Evolutionary conservation across 2,113 vertebrate species (phyloP).

Genomic region (Chrysochloris asiatica): DNA sequence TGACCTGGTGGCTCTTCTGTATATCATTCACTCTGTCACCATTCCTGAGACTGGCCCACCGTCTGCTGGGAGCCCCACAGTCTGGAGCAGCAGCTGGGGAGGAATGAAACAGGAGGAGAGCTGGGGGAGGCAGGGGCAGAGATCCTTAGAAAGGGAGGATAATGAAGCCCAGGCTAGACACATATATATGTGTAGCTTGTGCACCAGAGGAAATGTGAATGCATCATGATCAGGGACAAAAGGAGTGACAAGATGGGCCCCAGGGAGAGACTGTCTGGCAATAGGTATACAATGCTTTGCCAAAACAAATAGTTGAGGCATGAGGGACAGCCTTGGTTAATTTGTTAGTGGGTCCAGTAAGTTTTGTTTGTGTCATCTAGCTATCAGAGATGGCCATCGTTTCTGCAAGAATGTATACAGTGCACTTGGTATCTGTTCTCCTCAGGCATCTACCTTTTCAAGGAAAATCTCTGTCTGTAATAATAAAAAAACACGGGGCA

Average conservation of each 20-base stretch:
- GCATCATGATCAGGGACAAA: background rate
- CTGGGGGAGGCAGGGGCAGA: slow-evolving; percentile 30
- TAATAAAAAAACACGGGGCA: background rate
- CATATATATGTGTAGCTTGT: background rate
- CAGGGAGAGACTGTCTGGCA: background rate
- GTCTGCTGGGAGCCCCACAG: background rate
- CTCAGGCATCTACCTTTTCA: background rate
- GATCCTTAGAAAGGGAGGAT: background rate
- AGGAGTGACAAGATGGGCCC: background rate
- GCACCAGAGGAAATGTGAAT: background rate
- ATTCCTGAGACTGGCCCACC: background rate
- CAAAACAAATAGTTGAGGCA: background rate
- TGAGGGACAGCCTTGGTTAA: background rate
- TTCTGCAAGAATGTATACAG: background rate
- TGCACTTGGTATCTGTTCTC: background rate
- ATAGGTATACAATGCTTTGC: background rate
- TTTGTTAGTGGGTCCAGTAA: background rate
- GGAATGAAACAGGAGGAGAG: slow-evolving; percentile 54
- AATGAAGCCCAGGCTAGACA: background rate
- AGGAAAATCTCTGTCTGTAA: background rate
- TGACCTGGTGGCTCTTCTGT: slow-evolving; percentile 37
- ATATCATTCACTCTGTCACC: slow-evolving; percentile 66
- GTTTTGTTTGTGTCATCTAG: slow-evolving; percentile 1
- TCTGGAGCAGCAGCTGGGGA: background rate
- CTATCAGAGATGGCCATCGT: background rate